These are phyloP conservation scores for Luscinia luscinia DNA, from an alignment of 2,797 vertebrate genomes.

Conservation along the genomic window DNA sequence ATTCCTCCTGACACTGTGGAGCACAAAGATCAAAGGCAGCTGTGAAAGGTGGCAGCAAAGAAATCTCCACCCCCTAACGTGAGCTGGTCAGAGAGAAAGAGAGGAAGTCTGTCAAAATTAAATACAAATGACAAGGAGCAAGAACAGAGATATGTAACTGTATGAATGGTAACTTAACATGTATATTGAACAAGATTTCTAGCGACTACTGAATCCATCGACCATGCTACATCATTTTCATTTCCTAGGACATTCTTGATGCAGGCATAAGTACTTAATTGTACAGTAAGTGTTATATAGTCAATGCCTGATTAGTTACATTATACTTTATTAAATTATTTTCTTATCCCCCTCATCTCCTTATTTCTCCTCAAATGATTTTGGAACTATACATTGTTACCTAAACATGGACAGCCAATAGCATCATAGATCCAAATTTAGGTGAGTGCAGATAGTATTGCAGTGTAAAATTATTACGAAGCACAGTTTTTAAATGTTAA, in stretches of 20 bases:
- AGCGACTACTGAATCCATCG: background rate
- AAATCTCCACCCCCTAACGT: background rate
- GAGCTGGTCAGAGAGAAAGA: background rate
- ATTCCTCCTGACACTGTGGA: background rate
- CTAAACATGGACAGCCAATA: background rate
- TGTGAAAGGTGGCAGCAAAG: background rate
- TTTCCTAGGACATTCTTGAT: background rate
- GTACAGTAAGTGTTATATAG: background rate
- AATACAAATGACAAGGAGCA: background rate
- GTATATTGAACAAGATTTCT: background rate
- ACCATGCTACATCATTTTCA: fast-evolving
- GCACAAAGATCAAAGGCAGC: background rate
- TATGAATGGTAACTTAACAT: background rate
- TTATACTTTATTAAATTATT: background rate
- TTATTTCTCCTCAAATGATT: background rate
- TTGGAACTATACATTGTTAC: background rate
- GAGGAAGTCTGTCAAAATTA: background rate
- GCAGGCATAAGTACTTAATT: background rate
- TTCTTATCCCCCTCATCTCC: background rate
- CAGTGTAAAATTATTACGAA: background rate
- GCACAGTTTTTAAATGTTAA: background rate
- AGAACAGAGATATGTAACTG: background rate
- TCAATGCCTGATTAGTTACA: background rate
- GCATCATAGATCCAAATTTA: background rate
- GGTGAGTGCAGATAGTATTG: background rate